Conservation (phyloP, 1,140 invertebrate species). For the honey bee (Apis mellifera) region DNA sequence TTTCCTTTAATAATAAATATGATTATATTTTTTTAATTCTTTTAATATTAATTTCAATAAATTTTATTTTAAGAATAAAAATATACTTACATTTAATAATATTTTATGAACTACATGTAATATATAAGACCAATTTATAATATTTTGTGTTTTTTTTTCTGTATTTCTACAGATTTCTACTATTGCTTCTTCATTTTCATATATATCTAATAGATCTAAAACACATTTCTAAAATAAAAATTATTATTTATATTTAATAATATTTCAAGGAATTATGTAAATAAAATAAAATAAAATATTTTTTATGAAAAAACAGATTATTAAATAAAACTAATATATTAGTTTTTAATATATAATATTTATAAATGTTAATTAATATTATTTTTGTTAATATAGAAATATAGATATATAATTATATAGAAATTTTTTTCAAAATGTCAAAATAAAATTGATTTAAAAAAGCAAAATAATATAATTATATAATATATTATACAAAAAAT, state of each 20-base stretch:
- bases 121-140: constrained; percentile 61
- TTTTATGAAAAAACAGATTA: not conserved
- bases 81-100: constrained; percentile 60
- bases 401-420: too few relatives aligned
- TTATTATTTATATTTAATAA: constrained; percentile 9
- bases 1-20: constrained; percentile 57
- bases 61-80: not conserved
- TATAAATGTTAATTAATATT: not conserved
- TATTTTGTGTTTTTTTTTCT: not conserved
- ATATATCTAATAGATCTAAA: constrained; percentile 52
- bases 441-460: not conserved
- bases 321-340: not conserved
- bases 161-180: constrained; percentile 61
- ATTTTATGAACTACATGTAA: constrained; percentile 61
- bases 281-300: not conserved
- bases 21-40: not conserved
- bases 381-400: not conserved
- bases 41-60: not conserved
- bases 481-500: not conserved
- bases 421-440: not conserved
- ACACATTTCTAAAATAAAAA: constrained; percentile 59
- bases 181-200: constrained; percentile 56
- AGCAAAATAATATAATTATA: not conserved
- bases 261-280: not conserved
- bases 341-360: not conserved